These are phyloP conservation scores for Zootoca vivipara DNA, from an alignment of 2,113 vertebrate genomes.

Conservation along the genomic window DNA sequence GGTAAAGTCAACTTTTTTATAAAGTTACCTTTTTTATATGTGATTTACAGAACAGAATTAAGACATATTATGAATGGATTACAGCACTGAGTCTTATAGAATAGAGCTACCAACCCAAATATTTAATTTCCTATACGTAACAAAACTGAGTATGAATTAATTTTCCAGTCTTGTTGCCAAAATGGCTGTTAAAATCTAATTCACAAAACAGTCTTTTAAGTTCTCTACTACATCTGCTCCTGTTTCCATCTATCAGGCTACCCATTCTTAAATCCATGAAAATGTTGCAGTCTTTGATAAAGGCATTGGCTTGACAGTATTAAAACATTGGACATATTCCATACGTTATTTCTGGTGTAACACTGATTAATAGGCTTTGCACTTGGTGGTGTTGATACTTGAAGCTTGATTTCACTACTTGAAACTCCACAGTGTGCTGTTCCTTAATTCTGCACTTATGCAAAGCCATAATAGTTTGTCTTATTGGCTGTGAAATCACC, in stretches of 20 bases:
- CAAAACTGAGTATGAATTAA: not conserved
- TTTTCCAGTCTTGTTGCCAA: conserved; percentile 33
- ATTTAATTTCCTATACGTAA: conserved; percentile 46
- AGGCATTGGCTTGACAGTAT: conserved; percentile 12
- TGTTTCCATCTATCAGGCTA: conserved; percentile 34
- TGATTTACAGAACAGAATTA: conserved; percentile 11
- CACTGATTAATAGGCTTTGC: conserved; percentile 9
- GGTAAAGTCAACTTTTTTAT: too few relatives aligned
- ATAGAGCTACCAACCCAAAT: conserved; percentile 52
- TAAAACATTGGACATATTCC: not conserved
- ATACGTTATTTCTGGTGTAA: not conserved
- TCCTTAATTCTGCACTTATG: not conserved
- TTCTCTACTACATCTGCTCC: conserved; percentile 37
- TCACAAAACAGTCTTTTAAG: conserved; percentile 36
- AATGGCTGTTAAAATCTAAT: conserved; percentile 25
- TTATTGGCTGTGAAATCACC: not conserved
- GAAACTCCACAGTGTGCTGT: not conserved
- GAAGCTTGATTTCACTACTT: not conserved
- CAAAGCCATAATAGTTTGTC: not conserved
- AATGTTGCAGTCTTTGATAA: conserved; percentile 33
- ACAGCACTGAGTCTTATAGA: conserved; percentile 12
- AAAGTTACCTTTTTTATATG: not conserved
- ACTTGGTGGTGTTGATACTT: not conserved
- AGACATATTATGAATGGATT: not conserved
- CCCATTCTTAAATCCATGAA: conserved; percentile 20